Evolutionary conservation across 2,797 vertebrate genomes (phyloP), one percentile per base, ranked within the genome.

Genomic region (Sciurus vulgaris): DNA sequence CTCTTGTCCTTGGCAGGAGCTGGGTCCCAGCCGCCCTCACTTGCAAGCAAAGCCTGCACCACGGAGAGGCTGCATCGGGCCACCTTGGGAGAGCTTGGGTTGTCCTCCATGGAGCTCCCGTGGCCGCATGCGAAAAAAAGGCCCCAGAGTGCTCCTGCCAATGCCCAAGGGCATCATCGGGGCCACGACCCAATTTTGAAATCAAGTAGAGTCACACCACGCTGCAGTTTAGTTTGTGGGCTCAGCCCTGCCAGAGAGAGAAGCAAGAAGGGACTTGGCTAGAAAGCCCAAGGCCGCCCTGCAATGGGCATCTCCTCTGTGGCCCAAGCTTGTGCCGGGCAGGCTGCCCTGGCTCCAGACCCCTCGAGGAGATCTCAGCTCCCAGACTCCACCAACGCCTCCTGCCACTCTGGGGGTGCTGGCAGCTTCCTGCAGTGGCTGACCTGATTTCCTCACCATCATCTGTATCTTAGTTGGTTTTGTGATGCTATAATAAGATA

Each of bases 121-220:
- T 38, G 38, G 38, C 38, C 38, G 69, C 28, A 4, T 78, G 24
- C 54, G 72, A 73, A 47, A 91, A 44, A 56, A 61, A 85, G 69
- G 85, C 41, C 10, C 2, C 0, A 33, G 63, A 0, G 2, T 13
- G 2, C 44, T 41, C 44, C 65, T 33, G 10, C 4, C 77, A 79
- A 87, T 35, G 59, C 61, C 33, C 13, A 3, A 81, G 38, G 41
- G n/a, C 65, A 82, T 92, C 41, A 22, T 17, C 30, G 5, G 14
- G 63, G n/a, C 70, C 86, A 17, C 89, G 35, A 87, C 83, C 79
- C 76, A 93, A 91, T 84, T 95, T 79, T 56, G 26, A 93, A 91
- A 89, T 89, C 63, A 56, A 63, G 81, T 73, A 51, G 86, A 96
- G 84, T 90, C 86, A 78, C 89, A 79, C 38, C 41, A 30, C 61